Evolutionary conservation across 2,888 invertebrate species (phyloP).

Genomic region (Yponomeuta plumbellus): DNA sequence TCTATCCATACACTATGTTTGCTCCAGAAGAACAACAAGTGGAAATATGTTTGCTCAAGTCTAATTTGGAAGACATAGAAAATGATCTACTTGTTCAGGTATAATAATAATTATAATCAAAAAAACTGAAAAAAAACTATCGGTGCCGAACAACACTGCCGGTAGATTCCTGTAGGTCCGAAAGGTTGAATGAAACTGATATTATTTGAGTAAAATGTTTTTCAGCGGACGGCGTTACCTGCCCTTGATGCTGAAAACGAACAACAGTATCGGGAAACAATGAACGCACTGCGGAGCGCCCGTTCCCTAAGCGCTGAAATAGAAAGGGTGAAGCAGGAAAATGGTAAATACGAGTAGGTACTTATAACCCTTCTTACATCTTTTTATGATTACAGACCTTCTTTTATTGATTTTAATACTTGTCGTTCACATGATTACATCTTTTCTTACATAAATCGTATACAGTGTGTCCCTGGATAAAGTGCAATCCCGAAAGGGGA

Average conservation of each 20-base stretch:
- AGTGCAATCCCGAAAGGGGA: too few relatives aligned
- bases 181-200: not conserved
- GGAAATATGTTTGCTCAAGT: slow-evolving; percentile 56
- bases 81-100: slow-evolving; percentile 51
- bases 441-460: too few relatives aligned
- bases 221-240: slow-evolving; percentile 46
- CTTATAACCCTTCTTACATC: slow-evolving; percentile 1
- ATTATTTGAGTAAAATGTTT: not conserved
- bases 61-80: slow-evolving; percentile 54
- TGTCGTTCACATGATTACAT: not conserved
- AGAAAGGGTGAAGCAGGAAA: slow-evolving; percentile 44
- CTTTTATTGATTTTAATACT: not conserved
- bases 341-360: slow-evolving; percentile 37
- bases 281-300: slow-evolving; percentile 37
- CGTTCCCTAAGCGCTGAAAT: slow-evolving; percentile 44
- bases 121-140: not conserved
- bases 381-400: not conserved
- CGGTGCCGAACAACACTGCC: too few relatives aligned
- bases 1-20: slow-evolving; percentile 40
- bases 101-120: too few relatives aligned
- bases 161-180: not conserved
- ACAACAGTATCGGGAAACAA: slow-evolving; percentile 44
- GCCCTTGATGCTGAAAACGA: slow-evolving; percentile 51
- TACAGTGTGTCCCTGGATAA: too few relatives aligned
- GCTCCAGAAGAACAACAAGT: slow-evolving; percentile 55